A percentile compares a stretch with the other conserved stretches of the same genome.
Evolutionary conservation across 1,140 invertebrate species (phyloP).

Genomic region (Fragariocoptes setiger): DNA sequence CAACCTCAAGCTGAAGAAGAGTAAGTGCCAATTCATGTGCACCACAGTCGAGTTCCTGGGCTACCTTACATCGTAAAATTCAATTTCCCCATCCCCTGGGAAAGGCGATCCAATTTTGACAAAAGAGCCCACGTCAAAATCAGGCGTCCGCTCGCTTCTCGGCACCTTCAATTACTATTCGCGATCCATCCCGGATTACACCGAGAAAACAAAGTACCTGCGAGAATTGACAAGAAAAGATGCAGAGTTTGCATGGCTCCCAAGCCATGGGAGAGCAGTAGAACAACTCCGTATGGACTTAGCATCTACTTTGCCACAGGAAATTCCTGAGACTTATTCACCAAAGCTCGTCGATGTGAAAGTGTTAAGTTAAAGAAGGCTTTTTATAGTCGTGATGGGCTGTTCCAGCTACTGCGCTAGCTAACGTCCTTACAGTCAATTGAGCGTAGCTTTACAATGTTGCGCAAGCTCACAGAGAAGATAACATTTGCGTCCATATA

Average conservation of each 20-base stretch:
- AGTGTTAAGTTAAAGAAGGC: too few species aligned
- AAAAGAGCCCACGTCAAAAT: constrained; percentile 5
- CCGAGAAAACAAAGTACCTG: constrained; percentile 14
- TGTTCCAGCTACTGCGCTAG: too few species aligned
- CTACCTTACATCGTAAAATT: constrained; percentile 5
- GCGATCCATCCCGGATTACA: constrained; percentile 12
- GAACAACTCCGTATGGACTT: too few species aligned
- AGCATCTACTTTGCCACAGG: too few species aligned
- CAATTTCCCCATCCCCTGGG: constrained; percentile 2
- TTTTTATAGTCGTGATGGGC: too few species aligned
- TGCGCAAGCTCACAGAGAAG: too few species aligned
- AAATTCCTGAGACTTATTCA: too few species aligned
- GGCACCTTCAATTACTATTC: constrained; percentile 8
- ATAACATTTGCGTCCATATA: too few species aligned
- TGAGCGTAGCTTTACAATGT: too few species aligned
- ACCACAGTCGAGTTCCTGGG: constrained; percentile 8
- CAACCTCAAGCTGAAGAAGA: constrained; percentile 9
- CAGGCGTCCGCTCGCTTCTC: constrained; percentile 7
- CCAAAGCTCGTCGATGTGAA: too few species aligned
- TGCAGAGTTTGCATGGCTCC: constrained; percentile 7
- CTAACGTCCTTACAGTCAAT: too few species aligned
- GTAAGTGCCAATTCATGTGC: constrained; percentile 8
- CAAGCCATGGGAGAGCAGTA: too few species aligned
- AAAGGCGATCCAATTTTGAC: constrained; percentile 7
- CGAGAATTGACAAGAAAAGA: constrained; percentile 11